Percentiles rank a stretch among this genome's conserved stretches.
These are phyloP conservation scores for Diplolepis rosae DNA, from an alignment of 2,888 invertebrate genomes.

Conservation along the genomic window DNA sequence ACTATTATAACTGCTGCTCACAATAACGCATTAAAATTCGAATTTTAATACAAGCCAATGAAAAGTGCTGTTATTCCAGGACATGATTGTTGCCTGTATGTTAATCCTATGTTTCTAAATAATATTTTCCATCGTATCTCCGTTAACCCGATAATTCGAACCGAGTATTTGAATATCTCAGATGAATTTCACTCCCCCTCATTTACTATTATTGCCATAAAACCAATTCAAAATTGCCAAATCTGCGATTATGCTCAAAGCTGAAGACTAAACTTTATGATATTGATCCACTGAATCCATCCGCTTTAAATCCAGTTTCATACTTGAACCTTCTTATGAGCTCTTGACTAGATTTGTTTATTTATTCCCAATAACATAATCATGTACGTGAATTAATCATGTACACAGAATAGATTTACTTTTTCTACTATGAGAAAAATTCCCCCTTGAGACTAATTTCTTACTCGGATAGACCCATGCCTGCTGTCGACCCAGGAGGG, in stretches of 20 bases:
- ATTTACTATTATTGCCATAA: background rate
- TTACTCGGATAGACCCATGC: conserved; percentile 66
- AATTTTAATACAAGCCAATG: conserved; percentile 47
- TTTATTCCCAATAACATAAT: conserved; percentile 12
- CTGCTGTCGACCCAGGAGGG: conserved; percentile 70
- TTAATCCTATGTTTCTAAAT: conserved; percentile 49
- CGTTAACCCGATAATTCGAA: background rate
- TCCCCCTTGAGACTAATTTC: conserved; percentile 49
- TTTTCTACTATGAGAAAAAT: conserved; percentile 38
- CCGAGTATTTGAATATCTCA: background rate
- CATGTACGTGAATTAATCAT: conserved; percentile 20
- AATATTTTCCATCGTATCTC: conserved; percentile 12
- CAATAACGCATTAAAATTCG: conserved; percentile 48
- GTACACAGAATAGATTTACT: conserved; percentile 31
- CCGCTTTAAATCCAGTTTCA: conserved; percentile 15
- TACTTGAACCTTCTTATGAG: background rate
- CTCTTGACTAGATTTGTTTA: background rate
- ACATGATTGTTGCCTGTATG: conserved; percentile 67
- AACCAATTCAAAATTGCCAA: background rate
- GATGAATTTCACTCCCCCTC: background rate
- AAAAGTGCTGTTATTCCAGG: conserved; percentile 60
- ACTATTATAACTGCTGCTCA: conserved; percentile 38
- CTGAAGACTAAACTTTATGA: background rate
- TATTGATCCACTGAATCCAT: background rate
- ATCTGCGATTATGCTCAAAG: background rate